These are phyloP conservation scores for Pomatostomus ruficeps DNA, from an alignment of 2,113 vertebrate species.

Conservation along the genomic window DNA sequence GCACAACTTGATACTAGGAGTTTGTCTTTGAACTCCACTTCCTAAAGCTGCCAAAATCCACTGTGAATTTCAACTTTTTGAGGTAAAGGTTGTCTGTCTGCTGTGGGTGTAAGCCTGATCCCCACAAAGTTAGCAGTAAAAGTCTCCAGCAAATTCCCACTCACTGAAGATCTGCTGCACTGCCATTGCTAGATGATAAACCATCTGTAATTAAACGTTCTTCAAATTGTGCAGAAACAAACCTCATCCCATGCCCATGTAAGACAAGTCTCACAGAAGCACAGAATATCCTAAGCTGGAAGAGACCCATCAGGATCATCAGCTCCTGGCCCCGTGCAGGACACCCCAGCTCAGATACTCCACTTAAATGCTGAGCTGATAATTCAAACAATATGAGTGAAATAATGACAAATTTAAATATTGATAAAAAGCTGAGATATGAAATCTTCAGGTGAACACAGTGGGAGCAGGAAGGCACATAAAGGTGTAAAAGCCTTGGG, in stretches of 20 bases:
- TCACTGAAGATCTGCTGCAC: background rate
- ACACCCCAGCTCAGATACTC: background rate
- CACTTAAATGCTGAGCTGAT: background rate
- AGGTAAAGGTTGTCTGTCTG: background rate
- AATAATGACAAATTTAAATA: background rate
- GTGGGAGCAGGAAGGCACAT: background rate
- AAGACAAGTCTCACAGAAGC: background rate
- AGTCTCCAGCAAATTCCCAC: background rate
- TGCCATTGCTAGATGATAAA: background rate
- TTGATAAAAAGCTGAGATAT: background rate
- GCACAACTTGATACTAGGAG: background rate
- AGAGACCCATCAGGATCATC: background rate
- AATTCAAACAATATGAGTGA: background rate
- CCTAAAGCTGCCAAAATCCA: background rate
- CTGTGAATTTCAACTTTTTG: background rate
- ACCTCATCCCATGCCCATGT: fast-evolving
- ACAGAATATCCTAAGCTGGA: background rate
- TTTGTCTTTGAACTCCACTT: background rate
- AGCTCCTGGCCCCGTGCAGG: background rate
- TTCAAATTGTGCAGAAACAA: background rate
- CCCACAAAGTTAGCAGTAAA: background rate
- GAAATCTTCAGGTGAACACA: background rate
- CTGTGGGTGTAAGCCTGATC: background rate
- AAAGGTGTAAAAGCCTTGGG: background rate
- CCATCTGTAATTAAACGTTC: background rate